Evolutionary conservation across 2,888 invertebrate genomes (phyloP).

Genomic region (Adelphocoris suturalis): DNA sequence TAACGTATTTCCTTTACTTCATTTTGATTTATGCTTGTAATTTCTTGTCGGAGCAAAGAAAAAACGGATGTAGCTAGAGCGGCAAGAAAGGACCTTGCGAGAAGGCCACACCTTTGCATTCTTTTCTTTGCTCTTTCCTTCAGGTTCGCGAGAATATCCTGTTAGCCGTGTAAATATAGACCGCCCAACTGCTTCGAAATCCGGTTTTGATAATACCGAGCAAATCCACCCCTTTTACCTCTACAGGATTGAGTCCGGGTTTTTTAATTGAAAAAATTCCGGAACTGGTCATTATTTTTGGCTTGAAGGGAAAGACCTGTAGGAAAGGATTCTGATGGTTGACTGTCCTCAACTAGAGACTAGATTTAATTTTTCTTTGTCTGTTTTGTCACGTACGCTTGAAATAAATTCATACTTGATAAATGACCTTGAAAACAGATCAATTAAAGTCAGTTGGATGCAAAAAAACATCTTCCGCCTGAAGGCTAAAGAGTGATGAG

Average conservation of each 20-base stretch:
- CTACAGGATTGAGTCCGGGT: background rate
- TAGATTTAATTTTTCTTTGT: too few relatives aligned
- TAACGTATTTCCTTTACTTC: too few relatives aligned
- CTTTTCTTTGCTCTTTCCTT: conserved; percentile 42
- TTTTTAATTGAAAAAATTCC: conserved; percentile 31
- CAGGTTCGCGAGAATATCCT: conserved; percentile 51
- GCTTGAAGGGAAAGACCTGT: too few relatives aligned
- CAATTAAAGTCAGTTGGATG: too few relatives aligned
- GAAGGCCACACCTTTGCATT: conserved; percentile 54
- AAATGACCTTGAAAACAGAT: too few relatives aligned
- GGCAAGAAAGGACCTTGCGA: conserved; percentile 28
- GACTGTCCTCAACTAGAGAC: too few relatives aligned
- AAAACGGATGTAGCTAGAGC: too few relatives aligned
- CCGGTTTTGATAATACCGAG: conserved; percentile 34
- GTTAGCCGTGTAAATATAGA: conserved; percentile 61
- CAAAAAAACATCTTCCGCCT: too few relatives aligned
- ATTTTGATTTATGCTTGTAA: too few relatives aligned
- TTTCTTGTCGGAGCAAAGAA: too few relatives aligned
- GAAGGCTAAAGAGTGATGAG: too few relatives aligned
- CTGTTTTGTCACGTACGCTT: background rate
- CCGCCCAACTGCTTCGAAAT: conserved; percentile 41
- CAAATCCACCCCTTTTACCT: background rate
- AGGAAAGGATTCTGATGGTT: background rate
- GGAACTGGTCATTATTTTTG: background rate
- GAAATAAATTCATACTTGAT: background rate